phyloP scores from a whole-genome alignment of 2,888 invertebrate species.

The Lepidonotus clava region DNA sequence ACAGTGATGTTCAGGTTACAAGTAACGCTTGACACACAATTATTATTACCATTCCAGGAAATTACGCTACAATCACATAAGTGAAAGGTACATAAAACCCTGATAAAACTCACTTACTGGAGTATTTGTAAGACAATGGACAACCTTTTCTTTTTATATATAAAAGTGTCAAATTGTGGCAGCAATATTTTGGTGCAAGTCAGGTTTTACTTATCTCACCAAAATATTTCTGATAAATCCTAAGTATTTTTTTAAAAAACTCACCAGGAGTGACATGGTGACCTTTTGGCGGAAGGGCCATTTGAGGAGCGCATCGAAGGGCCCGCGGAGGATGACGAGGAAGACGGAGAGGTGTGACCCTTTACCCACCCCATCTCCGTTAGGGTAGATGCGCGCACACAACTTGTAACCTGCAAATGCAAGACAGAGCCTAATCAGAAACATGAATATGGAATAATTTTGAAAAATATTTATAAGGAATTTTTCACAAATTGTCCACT shows the following conservation, averaged over 20 bases:
- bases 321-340: constrained; percentile 75
- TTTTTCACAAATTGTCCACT: background rate
- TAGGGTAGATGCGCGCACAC: constrained; percentile 76
- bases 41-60: no score
- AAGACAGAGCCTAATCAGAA: background rate
- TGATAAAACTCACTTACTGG: background rate
- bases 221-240: background rate
- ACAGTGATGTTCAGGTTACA: no score
- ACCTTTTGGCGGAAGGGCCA: constrained; percentile 72
- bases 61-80: no score
- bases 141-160: background rate
- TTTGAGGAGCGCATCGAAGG: constrained; percentile 74
- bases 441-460: background rate
- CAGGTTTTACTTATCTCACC: background rate
- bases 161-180: background rate
- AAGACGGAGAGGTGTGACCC: constrained; percentile 78
- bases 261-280: background rate
- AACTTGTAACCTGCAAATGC: constrained; percentile 72
- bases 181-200: background rate
- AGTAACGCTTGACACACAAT: no score
- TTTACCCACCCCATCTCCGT: constrained; percentile 79
- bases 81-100: no score
- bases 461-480: background rate
- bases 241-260: background rate
- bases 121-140: background rate